phyloP scores from a whole-genome alignment of 2,888 invertebrate species.

The Stictocephala bisonia region DNA sequence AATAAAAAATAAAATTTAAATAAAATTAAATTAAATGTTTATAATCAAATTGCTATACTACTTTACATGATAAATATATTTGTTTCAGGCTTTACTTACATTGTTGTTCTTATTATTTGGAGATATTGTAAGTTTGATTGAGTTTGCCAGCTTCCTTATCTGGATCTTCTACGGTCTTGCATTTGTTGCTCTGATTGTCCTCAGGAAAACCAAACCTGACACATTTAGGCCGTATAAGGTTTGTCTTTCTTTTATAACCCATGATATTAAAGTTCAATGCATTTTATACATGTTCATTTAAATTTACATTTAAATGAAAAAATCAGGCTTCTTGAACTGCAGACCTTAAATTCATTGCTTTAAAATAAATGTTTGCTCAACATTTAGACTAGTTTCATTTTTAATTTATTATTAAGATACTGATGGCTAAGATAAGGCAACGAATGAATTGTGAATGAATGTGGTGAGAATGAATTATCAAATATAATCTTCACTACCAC shows the following conservation, averaged over 20 bases:
- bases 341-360: background rate
- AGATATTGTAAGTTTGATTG: slow-evolving; percentile 80
- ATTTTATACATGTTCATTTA: no score
- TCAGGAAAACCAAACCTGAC: slow-evolving; percentile 76
- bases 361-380: background rate
- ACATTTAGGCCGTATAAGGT: slow-evolving; percentile 78
- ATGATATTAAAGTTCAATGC: slow-evolving; percentile 31
- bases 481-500: no score
- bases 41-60: no score
- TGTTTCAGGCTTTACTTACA: slow-evolving; percentile 74
- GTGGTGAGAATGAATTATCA: no score
- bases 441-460: no score
- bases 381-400: no score
- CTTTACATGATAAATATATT: slow-evolving; percentile 47
- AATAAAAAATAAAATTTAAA: background rate
- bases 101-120: slow-evolving; percentile 78
- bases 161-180: slow-evolving; percentile 90
- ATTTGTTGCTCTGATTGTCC: slow-evolving; percentile 80
- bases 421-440: no score
- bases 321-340: slow-evolving; percentile 8
- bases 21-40: background rate
- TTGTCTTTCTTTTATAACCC: no score
- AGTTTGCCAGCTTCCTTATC: slow-evolving; percentile 87
- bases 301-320: slow-evolving; percentile 32
- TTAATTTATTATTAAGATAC: no score